Percentiles rank a stretch among this genome's conserved stretches.
Conservation (phyloP, 2,888 invertebrate species). For the Tholera decimalis region DNA sequence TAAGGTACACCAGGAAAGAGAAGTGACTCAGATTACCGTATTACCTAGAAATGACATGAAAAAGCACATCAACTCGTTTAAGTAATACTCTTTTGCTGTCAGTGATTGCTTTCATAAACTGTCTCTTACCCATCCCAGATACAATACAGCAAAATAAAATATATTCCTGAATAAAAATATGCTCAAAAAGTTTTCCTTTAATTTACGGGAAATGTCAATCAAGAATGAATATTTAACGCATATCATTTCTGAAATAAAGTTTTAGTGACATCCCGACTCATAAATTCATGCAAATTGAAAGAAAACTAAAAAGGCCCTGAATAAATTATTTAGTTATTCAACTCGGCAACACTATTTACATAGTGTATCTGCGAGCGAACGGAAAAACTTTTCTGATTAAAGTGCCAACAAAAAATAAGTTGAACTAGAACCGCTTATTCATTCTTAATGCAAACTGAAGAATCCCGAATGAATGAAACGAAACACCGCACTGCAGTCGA, state of each 20-base stretch:
- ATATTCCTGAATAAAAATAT: background rate
- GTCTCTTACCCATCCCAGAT: too few relatives aligned
- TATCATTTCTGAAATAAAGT: conserved; percentile 13
- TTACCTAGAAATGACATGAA: background rate
- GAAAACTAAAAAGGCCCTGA: conserved; percentile 62
- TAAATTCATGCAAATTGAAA: conserved; percentile 49
- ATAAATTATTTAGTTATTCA: conserved; percentile 74
- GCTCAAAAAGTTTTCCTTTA: too few relatives aligned
- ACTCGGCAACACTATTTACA: conserved; percentile 77
- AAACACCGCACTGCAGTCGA: conserved; percentile 90
- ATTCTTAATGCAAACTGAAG: conserved; percentile 87
- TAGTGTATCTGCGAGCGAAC: conserved; percentile 72
- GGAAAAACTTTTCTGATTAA: conserved; percentile 85
- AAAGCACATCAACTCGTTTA: background rate
- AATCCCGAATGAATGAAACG: conserved; percentile 87
- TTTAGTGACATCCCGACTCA: conserved; percentile 1
- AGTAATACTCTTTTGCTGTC: background rate
- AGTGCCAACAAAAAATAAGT: conserved; percentile 85
- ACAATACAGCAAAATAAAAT: too few relatives aligned
- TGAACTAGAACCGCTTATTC: conserved; percentile 82
- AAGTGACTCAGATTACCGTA: background rate
- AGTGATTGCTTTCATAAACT: too few relatives aligned
- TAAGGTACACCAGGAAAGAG: background rate
- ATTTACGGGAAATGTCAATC: background rate
- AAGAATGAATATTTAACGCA: conserved; percentile 16